Base-by-base conservation (phyloP, 2,888 invertebrate genomes). In the Lycophotia porphyrea region DNA sequence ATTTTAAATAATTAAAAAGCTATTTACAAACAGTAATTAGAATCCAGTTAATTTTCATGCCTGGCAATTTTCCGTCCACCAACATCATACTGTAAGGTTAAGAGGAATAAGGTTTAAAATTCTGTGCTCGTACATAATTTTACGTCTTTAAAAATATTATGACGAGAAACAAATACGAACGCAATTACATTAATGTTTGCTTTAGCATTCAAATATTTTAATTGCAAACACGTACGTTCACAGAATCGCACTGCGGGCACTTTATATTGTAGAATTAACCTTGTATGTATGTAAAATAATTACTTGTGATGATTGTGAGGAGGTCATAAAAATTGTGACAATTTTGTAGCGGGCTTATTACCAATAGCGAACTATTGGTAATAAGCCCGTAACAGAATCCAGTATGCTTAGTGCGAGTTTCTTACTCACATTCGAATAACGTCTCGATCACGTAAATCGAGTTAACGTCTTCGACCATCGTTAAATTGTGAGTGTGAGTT, bases 171-270 rank as follows among this genome's bases (percentile, higher is more conserved):
- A 84, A 85, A 87, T 44, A 87, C 24, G 75, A 60, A 58, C 67
- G 49, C 67, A 75, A 36, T 58, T 68, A 55, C 21, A 63, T 60
- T 70, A 78, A 81, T 85, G 80, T 87, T 87, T 80, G 71, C 69
- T 64, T 82, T 75, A 67, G 77, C 69, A 74, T 84, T 82, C 79
- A 86, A 87, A 82, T 84, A 87, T 87, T 74, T 85, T 81, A 85
- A 77, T 86, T 78, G 71, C 58, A 68, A 76, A 77, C 58, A 68
- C 68, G 70, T 76, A 61, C 36, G 64, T 67, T 82, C 52, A 61
- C 34, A 73, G 75, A 81, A 80, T 74, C 71, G 71, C 75, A 84
- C 24, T 82, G 86, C 83, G 64, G 60, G 27, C 18, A 65, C n/a
- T 52, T 55, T 49, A 70, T 58, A 49, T 74, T 76, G 39, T 76